Percentiles rank a stretch among this genome's conserved stretches.
These are phyloP conservation scores for Dreissena polymorpha DNA, from an alignment of 1,140 invertebrate species.

Conservation along the genomic window DNA sequence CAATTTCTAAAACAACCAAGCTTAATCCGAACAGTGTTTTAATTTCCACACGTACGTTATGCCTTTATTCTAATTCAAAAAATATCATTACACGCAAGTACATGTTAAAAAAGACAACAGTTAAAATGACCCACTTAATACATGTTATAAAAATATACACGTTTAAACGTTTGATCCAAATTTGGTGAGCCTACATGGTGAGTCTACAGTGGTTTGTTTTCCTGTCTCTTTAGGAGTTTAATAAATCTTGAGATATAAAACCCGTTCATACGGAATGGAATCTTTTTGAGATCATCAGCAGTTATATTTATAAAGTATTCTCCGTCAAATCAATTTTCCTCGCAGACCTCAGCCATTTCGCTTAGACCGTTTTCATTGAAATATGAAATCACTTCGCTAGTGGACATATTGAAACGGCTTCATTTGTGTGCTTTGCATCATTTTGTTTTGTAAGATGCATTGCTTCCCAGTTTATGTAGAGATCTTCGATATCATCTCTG, in stretches of 20 bases:
- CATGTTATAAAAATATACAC: neutral
- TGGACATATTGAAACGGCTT: slow-evolving; percentile 2
- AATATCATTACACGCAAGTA: no score
- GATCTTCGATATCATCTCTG: no score
- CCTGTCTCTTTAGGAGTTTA: slow-evolving; percentile 10
- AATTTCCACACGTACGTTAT: no score
- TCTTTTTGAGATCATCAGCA: slow-evolving; percentile 7
- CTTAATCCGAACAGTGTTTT: no score
- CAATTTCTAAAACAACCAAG: no score
- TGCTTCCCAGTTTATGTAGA: no score
- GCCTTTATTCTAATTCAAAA: no score
- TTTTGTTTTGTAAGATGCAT: neutral
- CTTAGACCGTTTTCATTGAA: slow-evolving; percentile 22
- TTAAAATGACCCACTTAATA: no score
- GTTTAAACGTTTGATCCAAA: neutral
- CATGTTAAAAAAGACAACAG: no score
- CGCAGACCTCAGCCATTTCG: slow-evolving; percentile 14
- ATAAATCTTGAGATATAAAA: slow-evolving; percentile 37
- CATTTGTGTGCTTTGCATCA: neutral
- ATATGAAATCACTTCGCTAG: slow-evolving; percentile 22
- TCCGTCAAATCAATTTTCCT: slow-evolving; percentile 18
- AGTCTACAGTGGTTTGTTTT: neutral
- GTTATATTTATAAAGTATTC: slow-evolving; percentile 17
- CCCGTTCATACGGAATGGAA: slow-evolving; percentile 35
- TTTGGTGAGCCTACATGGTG: no score